phyloP scores from a whole-genome alignment of 1,140 invertebrate species.

The Muscidifurax raptorellus region DNA sequence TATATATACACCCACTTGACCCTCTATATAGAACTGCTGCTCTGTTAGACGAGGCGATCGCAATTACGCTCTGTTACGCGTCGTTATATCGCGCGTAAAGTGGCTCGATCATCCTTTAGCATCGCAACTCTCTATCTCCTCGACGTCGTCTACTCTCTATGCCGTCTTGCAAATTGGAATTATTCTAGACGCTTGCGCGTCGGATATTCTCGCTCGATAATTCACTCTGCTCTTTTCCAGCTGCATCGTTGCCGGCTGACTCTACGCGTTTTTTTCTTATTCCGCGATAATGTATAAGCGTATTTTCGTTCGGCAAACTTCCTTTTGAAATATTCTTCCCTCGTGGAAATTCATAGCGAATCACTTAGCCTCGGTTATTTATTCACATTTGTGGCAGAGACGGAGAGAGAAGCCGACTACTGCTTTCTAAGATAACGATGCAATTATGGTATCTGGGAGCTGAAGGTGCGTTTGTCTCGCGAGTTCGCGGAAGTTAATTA shows the following conservation, averaged over 20 bases:
- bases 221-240: background rate
- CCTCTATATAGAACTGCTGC: background rate
- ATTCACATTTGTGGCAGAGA: constrained; percentile 15
- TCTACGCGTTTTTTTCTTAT: too few relatives aligned
- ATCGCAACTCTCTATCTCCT: background rate
- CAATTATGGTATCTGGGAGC: constrained; percentile 46
- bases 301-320: background rate
- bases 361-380: constrained; percentile 40
- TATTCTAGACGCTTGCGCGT: background rate
- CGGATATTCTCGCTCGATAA: background rate
- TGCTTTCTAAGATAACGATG: constrained; percentile 51
- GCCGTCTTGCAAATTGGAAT: constrained; percentile 15
- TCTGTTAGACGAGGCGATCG: background rate
- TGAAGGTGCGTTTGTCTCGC: constrained; percentile 44
- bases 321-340: background rate
- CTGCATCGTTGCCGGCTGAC: too few relatives aligned
- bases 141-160: background rate
- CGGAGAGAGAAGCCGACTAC: constrained; percentile 35
- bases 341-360: constrained; percentile 28
- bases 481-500: constrained; percentile 49
- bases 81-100: constrained; percentile 42
- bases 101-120: constrained; percentile 29
- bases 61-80: constrained; percentile 39
- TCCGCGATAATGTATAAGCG: too few relatives aligned
- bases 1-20: constrained; percentile 39